Evolutionary conservation across 53 echinoderm and acorn worm species (phyloP).

Genomic region (Holothuria scabra): DNA sequence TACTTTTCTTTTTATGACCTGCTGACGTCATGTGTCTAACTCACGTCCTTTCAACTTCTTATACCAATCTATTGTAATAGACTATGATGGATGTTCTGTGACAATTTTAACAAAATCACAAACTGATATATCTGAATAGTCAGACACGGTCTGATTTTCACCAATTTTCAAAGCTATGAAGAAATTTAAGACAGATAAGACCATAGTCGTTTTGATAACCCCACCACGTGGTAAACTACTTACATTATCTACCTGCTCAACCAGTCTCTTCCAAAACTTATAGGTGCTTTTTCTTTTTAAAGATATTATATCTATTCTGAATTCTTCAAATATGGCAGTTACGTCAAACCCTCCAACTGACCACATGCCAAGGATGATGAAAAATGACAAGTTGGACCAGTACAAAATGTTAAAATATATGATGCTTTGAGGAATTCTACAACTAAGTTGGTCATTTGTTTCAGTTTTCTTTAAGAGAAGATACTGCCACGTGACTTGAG

Average conservation of each 20-base stretch:
- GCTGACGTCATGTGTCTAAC: too few relatives aligned
- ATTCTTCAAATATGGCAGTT: slow-evolving; percentile 2
- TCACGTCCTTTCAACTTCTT: too few relatives aligned
- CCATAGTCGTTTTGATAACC: background rate
- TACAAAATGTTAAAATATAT: slow-evolving; percentile 4
- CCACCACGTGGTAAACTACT: background rate
- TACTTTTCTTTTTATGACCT: too few relatives aligned
- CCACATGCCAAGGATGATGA: background rate
- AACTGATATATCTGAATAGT: too few relatives aligned
- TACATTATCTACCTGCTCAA: background rate
- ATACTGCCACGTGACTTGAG: slow-evolving; percentile 3
- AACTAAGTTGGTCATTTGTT: too few relatives aligned
- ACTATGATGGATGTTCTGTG: too few relatives aligned
- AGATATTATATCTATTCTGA: background rate
- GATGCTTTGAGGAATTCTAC: too few relatives aligned
- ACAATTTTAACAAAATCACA: too few relatives aligned
- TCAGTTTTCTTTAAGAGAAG: background rate
- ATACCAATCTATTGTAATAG: too few relatives aligned
- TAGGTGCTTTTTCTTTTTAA: background rate
- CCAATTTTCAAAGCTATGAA: slow-evolving; percentile 10
- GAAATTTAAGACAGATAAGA: background rate
- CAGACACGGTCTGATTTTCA: slow-evolving; percentile 3
- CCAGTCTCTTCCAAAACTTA: background rate
- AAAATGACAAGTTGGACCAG: slow-evolving; percentile 5
- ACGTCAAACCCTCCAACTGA: slow-evolving; percentile 22